A percentile compares a stretch with the other conserved stretches of the same genome.
Evolutionary conservation across 2,113 vertebrate species (phyloP).

Genomic region (Megaleporinus macrocephalus): DNA sequence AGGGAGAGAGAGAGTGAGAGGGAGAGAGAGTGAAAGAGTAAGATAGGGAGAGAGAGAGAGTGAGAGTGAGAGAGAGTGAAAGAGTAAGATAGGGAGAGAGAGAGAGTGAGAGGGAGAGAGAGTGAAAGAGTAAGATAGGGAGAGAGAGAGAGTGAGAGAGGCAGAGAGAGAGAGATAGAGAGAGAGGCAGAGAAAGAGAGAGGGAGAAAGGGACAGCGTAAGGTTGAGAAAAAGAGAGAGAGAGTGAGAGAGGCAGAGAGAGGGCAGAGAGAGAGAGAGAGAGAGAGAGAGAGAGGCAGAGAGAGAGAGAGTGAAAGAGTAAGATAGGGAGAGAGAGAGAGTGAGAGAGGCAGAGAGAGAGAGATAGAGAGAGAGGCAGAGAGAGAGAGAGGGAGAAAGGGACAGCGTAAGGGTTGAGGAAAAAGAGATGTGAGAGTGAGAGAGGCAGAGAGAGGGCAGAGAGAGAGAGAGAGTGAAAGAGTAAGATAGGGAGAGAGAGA

Average conservation of each 20-base stretch:
- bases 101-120: background rate
- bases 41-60: constrained; percentile 38
- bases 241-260: background rate
- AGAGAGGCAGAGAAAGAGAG: background rate
- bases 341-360: background rate
- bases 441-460: background rate
- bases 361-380: background rate
- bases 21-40: constrained; percentile 26
- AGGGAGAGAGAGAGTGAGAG: background rate
- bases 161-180: background rate
- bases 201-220: constrained; percentile 43
- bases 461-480: background rate
- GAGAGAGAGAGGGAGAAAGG: constrained; percentile 16
- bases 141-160: constrained; percentile 27
- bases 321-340: background rate
- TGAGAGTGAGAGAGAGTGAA: background rate
- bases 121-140: constrained; percentile 44
- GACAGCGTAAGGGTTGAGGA: constrained; percentile 40
- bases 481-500: background rate
- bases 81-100: too few relatives aligned
- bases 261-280: background rate
- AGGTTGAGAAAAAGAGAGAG: too few relatives aligned
- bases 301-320: background rate
- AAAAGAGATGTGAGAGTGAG: constrained; percentile 22
- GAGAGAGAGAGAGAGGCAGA: background rate